Percentiles rank a stretch among this genome's conserved stretches.
Evolutionary conservation across 2,113 vertebrate species (phyloP).

Genomic region (Marmota monax): DNA sequence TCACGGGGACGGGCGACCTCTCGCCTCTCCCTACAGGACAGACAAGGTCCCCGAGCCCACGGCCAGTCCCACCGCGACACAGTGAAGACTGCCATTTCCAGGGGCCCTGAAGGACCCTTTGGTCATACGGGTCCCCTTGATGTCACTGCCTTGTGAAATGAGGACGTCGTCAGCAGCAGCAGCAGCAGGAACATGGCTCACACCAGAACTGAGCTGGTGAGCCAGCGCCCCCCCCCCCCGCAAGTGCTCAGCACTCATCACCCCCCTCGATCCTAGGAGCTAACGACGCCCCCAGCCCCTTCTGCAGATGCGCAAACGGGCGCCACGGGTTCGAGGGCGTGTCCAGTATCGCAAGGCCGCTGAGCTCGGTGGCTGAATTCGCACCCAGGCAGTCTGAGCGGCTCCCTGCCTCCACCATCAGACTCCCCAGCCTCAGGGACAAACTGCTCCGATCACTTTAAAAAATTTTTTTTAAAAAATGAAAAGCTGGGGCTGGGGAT

Average conservation of each 20-base stretch:
- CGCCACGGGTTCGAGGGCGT: not conserved
- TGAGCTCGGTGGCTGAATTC: not conserved
- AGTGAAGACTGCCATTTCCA: too few relatives aligned
- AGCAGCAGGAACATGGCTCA: too few relatives aligned
- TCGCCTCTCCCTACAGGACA: rapidly evolving
- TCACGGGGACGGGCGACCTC: rapidly evolving
- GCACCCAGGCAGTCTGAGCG: not conserved
- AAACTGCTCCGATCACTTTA: not conserved
- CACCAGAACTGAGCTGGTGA: rapidly evolving
- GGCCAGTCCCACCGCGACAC: too few relatives aligned
- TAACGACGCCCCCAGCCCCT: not conserved
- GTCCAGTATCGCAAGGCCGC: not conserved
- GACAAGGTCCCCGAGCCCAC: not conserved
- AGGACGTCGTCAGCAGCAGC: not conserved
- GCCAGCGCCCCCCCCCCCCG: too few relatives aligned
- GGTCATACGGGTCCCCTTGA: too few relatives aligned
- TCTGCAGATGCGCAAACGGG: not conserved
- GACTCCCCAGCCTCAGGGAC: not conserved
- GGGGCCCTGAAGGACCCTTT: not conserved
- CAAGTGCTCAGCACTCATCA: too few relatives aligned
- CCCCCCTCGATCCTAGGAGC: not conserved
- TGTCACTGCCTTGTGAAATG: not conserved
- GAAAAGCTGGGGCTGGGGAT: not conserved
- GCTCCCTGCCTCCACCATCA: not conserved
- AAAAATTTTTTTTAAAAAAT: not conserved